Base-by-base conservation (phyloP, 2,797 vertebrate species). In the Echeneis naucrates region DNA sequence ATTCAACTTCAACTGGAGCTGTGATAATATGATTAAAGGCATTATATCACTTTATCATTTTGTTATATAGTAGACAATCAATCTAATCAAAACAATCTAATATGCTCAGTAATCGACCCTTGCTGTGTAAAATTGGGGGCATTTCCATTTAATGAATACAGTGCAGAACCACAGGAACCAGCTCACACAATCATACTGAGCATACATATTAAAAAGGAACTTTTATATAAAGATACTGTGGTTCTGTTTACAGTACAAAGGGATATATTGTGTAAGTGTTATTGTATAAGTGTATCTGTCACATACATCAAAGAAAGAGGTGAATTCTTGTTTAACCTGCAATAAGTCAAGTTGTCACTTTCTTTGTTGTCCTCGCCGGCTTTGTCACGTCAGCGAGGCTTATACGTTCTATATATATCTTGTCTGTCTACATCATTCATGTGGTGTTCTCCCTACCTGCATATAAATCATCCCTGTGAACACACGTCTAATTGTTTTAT, bases 351-450 rank as follows among this genome's bases (percentile, higher is more conserved):
- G 32, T 17, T 63, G 68, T 68, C 73, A 55, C 40, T 24, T 42
- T 23, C 54, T 80, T 86, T 87, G 66, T 83, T 77, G 68, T 58
- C 30, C 50, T 75, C 35, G 6, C 44, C 24, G 65, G 42, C 48
- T 45, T 48, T 40, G 71, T 80, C 37, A 70, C 59, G 62, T 68
- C 63, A 30, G 73, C 30, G 24, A 61, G 45, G 27, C 38, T 30
- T 24, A 59, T 47, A 48, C 74, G 75, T 61, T 69, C 81, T 67
- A 85, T 84, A 84, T 83, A 87, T 80, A 87, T 57, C 72, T 35
- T 58, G 68, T 85, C 84, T 79, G 61, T 77, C 64, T 68, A 33
- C 77, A 68, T 68, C 23, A 38, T 2, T 5, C 68, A 37, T 44
- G 14, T 11, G 26, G 51, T 62, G 67, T 69, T 81, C 81, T 69